Base-by-base conservation (phyloP, 1,140 invertebrate species). In the Drosophila subobscura region DNA sequence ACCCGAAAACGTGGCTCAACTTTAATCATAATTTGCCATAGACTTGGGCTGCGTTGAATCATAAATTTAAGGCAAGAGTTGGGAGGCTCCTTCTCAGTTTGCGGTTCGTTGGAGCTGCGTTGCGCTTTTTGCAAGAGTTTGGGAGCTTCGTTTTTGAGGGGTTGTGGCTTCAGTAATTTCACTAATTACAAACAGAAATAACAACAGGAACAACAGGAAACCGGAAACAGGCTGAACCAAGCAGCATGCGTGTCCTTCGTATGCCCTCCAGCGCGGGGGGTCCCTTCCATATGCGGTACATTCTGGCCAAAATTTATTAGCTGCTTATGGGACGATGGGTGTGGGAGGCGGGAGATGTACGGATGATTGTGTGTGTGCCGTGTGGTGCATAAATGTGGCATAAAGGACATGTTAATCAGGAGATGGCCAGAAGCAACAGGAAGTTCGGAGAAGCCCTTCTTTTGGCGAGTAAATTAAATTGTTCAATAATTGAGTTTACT, bases 401-500 rank as follows among this genome's bases (percentile, higher is more conserved):
- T 75, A 41, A 58, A 65, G 77, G 47, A 79, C 58, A 61, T 77
- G 81, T 60, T 77, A 86, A 86, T 86, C 81, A 70, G 44, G 44
- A 44, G 57, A 51, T 74, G 65, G 53, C 75, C 72, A 67, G 42
- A n/a, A 78, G 76, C 75, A 72, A 67, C 66, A 70, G 66, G 65
- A 67, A 49, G 65, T 40, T 50, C 8, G 56, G 53, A 25, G 29
- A 67, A 61, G 55, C 67, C 27, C 49, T 64, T 50, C 23, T 42
- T 20, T 59, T 56, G 29, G 29, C 2, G 33, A 37, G 33, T 12
- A 81, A 86, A 81, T 86, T 64, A 81, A 81, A 86, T 86, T 73
- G 83, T 64, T 86, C 55, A 67, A 85, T 85, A 85, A 85, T 85
- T 85, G 73, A 85, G 81, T 86, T 86, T 55, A 20, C 16, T 29